Conservation (phyloP, 2,888 invertebrate genomes). For the Maniola hyperantus region DNA sequence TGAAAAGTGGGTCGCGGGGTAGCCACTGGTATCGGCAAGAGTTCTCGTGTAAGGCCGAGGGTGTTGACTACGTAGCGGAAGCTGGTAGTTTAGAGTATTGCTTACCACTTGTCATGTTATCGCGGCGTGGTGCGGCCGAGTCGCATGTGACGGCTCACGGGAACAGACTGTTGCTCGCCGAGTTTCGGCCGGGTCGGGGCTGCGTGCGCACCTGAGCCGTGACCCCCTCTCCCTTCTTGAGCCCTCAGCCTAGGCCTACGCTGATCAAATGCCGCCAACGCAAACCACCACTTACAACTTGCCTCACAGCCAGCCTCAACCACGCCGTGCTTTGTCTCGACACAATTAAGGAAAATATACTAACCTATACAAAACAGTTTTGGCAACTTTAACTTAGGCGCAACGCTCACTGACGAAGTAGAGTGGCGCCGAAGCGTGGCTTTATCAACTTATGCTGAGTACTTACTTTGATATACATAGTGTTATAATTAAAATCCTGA, state of each 20-base stretch:
- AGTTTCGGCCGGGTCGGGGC: conserved; percentile 59
- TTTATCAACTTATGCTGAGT: too few relatives aligned
- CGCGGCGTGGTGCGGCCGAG: conserved; percentile 58
- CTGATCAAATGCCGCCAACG: conserved; percentile 49
- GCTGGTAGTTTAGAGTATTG: conserved; percentile 49
- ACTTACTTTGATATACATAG: too few relatives aligned
- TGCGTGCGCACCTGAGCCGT: conserved; percentile 65
- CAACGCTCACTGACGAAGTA: background rate
- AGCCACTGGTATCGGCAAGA: conserved; percentile 40
- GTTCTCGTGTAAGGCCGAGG: conserved; percentile 38
- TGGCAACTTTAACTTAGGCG: background rate
- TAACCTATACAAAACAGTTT: background rate
- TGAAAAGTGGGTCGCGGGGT: conserved; percentile 53
- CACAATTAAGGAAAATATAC: background rate
- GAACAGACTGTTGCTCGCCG: conserved; percentile 77
- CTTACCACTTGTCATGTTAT: conserved; percentile 76
- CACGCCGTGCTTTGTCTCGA: conserved; percentile 4
- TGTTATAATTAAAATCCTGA: too few relatives aligned
- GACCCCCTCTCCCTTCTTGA: conserved; percentile 46
- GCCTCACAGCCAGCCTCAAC: conserved; percentile 43
- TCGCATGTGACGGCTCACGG: conserved; percentile 70
- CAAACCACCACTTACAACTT: conserved; percentile 50
- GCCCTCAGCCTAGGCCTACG: conserved; percentile 44
- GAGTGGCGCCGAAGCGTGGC: too few relatives aligned
- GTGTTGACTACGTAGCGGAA: conserved; percentile 31